Evolutionary conservation across 2,797 vertebrate genomes (phyloP).

Genomic region (Cynopterus sphinx): DNA sequence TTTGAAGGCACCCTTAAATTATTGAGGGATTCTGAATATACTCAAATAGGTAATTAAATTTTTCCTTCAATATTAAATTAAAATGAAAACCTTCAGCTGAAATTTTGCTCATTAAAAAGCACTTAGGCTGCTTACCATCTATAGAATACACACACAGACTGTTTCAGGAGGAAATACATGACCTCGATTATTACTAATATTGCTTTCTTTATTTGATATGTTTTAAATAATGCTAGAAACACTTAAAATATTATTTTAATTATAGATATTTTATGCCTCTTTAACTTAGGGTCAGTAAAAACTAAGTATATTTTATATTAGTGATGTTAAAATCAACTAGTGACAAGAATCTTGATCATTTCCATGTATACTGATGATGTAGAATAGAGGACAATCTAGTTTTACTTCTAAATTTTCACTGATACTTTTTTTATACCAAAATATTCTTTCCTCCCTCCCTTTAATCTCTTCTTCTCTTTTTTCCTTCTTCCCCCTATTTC

Average conservation of each 20-base stretch:
- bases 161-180: slow-evolving; percentile 33
- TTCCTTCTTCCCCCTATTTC: not conserved
- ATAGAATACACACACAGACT: not conserved
- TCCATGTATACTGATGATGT: not conserved
- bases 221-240: not conserved
- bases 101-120: slow-evolving; percentile 39
- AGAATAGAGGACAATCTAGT: not conserved
- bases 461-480: accelerated
- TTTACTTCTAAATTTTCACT: not conserved
- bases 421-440: not conserved
- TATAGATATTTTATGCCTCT: slow-evolving; percentile 17
- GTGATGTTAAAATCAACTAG: not conserved
- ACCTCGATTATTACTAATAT: slow-evolving; percentile 34
- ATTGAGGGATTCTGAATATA: slow-evolving; percentile 18
- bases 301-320: not conserved
- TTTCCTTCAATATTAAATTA: slow-evolving; percentile 30
- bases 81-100: slow-evolving; percentile 14
- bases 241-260: slow-evolving; percentile 5
- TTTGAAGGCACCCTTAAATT: slow-evolving; percentile 10
- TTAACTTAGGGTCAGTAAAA: slow-evolving; percentile 9
- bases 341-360: not conserved
- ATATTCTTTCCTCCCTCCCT: not conserved
- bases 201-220: slow-evolving; percentile 28
- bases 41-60: not conserved
- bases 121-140: not conserved